Evolutionary conservation across 2,888 invertebrate genomes (phyloP).

Genomic region (Nowickia ferox): DNA sequence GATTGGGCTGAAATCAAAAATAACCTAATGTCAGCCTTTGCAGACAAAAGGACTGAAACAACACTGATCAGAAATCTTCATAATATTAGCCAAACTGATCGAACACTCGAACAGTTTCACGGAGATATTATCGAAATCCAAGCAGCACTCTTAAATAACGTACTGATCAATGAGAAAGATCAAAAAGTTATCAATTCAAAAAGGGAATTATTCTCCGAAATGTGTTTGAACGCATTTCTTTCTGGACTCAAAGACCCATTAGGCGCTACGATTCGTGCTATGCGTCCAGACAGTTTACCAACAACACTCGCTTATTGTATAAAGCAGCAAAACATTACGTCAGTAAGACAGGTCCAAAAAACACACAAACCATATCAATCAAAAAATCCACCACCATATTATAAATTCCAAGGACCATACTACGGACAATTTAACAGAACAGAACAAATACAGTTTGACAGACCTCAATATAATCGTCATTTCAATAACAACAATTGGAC

Average conservation of each 20-base stretch:
- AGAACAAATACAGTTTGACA: background rate
- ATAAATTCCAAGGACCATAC: slow-evolving; percentile 10
- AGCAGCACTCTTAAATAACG: slow-evolving; percentile 1
- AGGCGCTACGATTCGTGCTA: slow-evolving; percentile 56
- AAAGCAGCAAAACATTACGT: slow-evolving; percentile 32
- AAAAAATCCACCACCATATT: background rate
- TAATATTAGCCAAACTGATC: no score
- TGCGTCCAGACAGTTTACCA: slow-evolving; percentile 1
- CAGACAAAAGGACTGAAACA: no score
- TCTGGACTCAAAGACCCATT: slow-evolving; percentile 22
- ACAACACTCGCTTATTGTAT: slow-evolving; percentile 25
- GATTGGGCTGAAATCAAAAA: slow-evolving; percentile 13
- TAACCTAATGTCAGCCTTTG: background rate
- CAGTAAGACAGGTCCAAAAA: background rate
- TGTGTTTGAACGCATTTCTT: slow-evolving; percentile 56
- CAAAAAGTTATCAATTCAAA: slow-evolving; percentile 26
- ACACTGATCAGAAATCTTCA: no score
- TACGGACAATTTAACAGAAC: background rate
- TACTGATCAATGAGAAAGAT: slow-evolving; percentile 17
- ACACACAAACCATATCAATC: background rate
- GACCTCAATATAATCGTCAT: slow-evolving; percentile 2
- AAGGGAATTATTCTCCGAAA: slow-evolving; percentile 7
- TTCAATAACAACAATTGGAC: slow-evolving; percentile 5
- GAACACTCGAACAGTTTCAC: background rate
- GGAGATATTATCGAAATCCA: slow-evolving; percentile 27